These are phyloP conservation scores for Lordiphosa stackelbergi DNA, from an alignment of 1,140 invertebrate species.

Conservation along the genomic window DNA sequence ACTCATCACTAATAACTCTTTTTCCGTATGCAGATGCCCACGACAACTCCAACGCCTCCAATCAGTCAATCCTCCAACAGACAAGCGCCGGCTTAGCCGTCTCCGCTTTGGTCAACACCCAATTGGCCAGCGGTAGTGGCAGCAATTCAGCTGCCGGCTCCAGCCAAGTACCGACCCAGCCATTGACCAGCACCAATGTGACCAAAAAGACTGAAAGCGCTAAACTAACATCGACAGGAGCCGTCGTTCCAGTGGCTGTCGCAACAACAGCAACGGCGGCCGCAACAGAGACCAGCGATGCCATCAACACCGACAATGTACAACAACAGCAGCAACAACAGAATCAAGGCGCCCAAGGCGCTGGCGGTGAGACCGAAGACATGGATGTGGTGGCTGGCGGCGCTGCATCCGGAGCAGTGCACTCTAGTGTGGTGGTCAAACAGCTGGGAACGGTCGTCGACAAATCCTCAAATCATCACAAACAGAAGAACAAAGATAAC, in stretches of 20 bases:
- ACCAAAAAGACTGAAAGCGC: conserved; percentile 78
- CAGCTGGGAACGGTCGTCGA: conserved; percentile 51
- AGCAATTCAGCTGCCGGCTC: conserved; percentile 32
- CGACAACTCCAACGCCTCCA: conserved; percentile 78
- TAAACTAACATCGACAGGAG: conserved; percentile 75
- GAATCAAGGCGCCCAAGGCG: conserved; percentile 47
- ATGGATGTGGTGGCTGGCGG: conserved; percentile 47
- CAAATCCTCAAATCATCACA: conserved; percentile 64
- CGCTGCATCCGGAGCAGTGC: conserved; percentile 40
- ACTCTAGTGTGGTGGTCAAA: conserved; percentile 61
- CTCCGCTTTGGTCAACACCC: conserved; percentile 77
- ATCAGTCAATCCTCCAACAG: conserved; percentile 78
- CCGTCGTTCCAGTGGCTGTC: conserved; percentile 42
- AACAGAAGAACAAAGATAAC: conserved; percentile 65
- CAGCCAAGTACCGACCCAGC: conserved; percentile 64
- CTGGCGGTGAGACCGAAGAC: conserved; percentile 45
- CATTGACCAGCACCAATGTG: conserved; percentile 76
- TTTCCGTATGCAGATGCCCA: conserved; percentile 76
- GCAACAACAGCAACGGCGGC: conserved; percentile 45
- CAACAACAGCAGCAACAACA: conserved; percentile 48
- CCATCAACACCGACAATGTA: conserved; percentile 76
- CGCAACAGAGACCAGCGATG: conserved; percentile 67
- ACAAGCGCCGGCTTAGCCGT: conserved; percentile 75
- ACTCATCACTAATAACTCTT: not conserved
- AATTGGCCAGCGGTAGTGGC: conserved; percentile 61